These are phyloP conservation scores for Phengaris arion DNA, from an alignment of 2,888 invertebrate species.

Conservation along the genomic window DNA sequence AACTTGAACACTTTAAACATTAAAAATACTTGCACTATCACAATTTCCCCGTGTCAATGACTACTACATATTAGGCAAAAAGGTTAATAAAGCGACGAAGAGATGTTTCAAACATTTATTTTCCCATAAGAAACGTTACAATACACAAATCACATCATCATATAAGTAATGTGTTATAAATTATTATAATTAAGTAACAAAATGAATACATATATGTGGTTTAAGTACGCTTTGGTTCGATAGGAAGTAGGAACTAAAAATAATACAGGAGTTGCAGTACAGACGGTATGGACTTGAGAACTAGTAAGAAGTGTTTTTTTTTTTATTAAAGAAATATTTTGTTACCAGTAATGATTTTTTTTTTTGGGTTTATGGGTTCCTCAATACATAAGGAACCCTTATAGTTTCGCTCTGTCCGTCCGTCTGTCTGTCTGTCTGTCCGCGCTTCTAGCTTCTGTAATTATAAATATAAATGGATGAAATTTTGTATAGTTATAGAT, in stretches of 20 bases:
- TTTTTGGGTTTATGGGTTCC: background rate
- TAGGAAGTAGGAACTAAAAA: constrained; percentile 54
- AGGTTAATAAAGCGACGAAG: background rate
- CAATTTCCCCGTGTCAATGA: too few species aligned
- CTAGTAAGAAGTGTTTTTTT: background rate
- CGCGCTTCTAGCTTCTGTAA: too few species aligned
- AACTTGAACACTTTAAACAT: too few species aligned
- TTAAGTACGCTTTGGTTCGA: constrained; percentile 47
- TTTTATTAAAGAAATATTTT: background rate
- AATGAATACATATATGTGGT: constrained; percentile 40
- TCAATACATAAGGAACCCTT: too few species aligned
- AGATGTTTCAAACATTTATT: constrained; percentile 30
- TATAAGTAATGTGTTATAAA: constrained; percentile 32
- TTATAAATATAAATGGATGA: too few species aligned
- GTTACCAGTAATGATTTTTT: background rate
- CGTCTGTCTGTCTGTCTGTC: too few species aligned
- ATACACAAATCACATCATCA: constrained; percentile 32
- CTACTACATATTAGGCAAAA: background rate
- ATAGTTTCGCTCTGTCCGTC: too few species aligned
- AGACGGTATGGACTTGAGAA: background rate
- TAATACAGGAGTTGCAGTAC: constrained; percentile 22
- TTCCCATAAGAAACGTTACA: constrained; percentile 33
- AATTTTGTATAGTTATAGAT: too few species aligned
- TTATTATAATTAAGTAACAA: constrained; percentile 44
- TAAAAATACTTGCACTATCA: too few species aligned